Percentiles rank a stretch among this genome's conserved stretches.
Evolutionary conservation across 2,113 vertebrate species (phyloP).

Genomic region (Pteropus alecto): DNA sequence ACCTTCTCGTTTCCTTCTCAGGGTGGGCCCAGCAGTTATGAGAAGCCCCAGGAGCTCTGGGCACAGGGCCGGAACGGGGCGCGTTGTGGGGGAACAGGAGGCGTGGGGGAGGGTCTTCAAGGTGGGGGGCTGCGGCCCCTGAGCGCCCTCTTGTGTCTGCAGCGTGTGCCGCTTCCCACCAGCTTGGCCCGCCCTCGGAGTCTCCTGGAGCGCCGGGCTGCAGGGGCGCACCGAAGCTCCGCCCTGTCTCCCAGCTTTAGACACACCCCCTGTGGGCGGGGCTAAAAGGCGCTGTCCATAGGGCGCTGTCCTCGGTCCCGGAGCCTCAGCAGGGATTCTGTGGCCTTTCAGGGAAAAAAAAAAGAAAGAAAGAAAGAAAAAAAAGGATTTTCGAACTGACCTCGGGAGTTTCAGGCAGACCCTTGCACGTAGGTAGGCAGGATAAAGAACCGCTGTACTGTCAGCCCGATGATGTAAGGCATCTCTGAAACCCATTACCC

Average conservation of each 20-base stretch:
- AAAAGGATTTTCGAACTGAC: neutral
- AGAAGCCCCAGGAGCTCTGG: neutral
- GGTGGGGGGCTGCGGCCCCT: neutral
- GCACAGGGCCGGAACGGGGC: neutral
- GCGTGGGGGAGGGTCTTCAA: neutral
- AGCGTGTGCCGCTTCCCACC: neutral
- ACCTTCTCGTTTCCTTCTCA: neutral
- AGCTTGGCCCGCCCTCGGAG: neutral
- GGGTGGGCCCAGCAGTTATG: neutral
- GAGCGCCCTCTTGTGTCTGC: neutral
- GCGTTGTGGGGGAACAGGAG: neutral
- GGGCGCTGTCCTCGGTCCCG: neutral
- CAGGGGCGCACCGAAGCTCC: neutral
- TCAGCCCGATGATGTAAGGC: too few species aligned
- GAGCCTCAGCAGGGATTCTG: rapidly evolving
- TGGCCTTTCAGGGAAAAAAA: neutral
- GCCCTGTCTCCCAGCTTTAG: neutral
- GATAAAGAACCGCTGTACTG: neutral
- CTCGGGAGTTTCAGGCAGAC: neutral
- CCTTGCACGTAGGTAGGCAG: neutral
- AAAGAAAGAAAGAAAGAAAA: neutral
- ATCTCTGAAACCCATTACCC: neutral
- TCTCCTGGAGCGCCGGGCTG: neutral
- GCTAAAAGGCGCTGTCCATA: neutral
- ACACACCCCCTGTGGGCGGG: neutral